Evolutionary conservation across 2,797 vertebrate genomes (phyloP), one percentile per base, ranked within the genome.

Genomic region (Erithacus rubecula): DNA sequence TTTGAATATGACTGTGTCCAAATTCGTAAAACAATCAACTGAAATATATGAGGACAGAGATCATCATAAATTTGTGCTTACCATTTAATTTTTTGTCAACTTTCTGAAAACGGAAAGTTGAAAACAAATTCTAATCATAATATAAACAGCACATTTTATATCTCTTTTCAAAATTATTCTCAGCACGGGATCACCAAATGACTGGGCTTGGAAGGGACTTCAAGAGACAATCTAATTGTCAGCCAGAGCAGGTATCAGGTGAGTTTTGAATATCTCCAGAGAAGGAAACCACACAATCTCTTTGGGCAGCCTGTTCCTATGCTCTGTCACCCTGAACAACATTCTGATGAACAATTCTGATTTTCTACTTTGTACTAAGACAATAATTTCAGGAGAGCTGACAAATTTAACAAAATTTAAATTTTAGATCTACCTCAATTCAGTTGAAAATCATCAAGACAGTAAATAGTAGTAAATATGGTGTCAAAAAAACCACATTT

Each of bases 401-500:
- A 70, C 12, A 20, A 89, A 53, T 58, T n/a, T 46, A 79, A 60
- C 6, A 32, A 44, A 91, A 75, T 65, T 83, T 82, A 86, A 87
- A 83, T 16, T 53, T 53, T 37, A 80, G 8, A 37, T 60, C 82
- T 74, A 87, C 70, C 70, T 90, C 34, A 89, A 90, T 72, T 67
- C 79, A 83, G 36, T 14, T 69, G 29, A 65, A 92, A 94, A 95
- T 53, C 39, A 72, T 32, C 36, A 52, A 21, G 11, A 14, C 43
- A 63, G n/a, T n/a, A n/a, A n/a, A n/a, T n/a, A n/a, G n/a, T 11
- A 90, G 67, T n/a, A 93, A 95, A 83, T 37, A 86, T 3, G 29
- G 29, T 80, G n/a, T 85, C 60, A 87, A 77, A 82, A 52, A 94
- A 93, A 47, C 21, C 4, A 24, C 3, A 81, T 39, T 93, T 89